phyloP scores from a whole-genome alignment of 2,113 vertebrate genomes.

The Mobula birostris region DNA sequence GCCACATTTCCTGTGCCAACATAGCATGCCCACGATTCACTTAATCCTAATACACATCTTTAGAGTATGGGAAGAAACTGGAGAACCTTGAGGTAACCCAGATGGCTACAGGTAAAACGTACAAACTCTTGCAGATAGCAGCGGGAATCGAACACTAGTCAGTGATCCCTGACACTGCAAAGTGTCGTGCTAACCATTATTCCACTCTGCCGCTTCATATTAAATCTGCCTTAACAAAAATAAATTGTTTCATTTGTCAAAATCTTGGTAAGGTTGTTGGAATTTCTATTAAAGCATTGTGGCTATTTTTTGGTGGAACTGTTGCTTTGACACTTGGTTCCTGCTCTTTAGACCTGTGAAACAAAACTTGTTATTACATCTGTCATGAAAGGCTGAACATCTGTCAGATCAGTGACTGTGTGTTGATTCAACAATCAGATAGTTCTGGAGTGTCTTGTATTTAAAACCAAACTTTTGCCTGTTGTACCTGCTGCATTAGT shows the following conservation, averaged over 20 bases:
- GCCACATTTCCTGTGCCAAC: too few species aligned
- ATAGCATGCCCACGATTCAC: too few species aligned
- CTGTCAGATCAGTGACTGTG: background rate
- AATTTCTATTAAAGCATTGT: background rate
- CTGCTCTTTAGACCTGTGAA: background rate
- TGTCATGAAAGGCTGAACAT: background rate
- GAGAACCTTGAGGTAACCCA: too few species aligned
- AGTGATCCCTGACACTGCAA: too few species aligned
- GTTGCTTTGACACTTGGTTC: constrained; percentile 1
- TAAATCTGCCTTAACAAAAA: background rate
- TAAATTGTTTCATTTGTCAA: background rate
- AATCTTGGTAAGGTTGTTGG: background rate
- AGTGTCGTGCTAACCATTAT: too few species aligned
- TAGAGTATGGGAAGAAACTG: too few species aligned
- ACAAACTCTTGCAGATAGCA: too few species aligned
- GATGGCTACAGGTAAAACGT: too few species aligned
- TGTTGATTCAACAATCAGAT: background rate
- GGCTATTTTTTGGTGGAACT: background rate
- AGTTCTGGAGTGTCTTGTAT: background rate
- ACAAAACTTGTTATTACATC: background rate
- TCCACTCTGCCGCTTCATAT: background rate
- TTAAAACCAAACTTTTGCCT: background rate
- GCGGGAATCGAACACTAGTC: too few species aligned
- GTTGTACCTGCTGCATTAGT: background rate
- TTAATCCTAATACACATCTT: too few species aligned